A percentile compares a stretch with the other conserved stretches of the same genome.
These are phyloP conservation scores for Eutrigla gurnardus DNA, from an alignment of 2,797 vertebrate species.

Conservation along the genomic window DNA sequence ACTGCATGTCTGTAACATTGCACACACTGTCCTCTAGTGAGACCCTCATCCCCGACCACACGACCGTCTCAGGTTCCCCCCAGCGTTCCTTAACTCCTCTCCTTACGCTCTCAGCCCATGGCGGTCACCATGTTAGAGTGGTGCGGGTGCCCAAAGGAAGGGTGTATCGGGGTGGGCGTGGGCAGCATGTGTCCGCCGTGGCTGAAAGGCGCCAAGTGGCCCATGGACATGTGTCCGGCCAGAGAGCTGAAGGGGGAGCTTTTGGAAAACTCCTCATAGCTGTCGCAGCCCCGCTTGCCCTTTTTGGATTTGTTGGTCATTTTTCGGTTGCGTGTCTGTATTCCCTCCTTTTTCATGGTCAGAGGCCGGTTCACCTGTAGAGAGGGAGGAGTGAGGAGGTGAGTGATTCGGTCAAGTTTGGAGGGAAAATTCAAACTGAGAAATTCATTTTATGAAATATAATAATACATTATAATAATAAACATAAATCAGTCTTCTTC, in stretches of 20 bases:
- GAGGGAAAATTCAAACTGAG: neutral
- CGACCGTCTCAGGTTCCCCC: constrained; percentile 36
- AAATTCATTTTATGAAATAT: neutral
- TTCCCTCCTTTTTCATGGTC: constrained; percentile 99
- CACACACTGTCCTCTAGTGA: constrained; percentile 51
- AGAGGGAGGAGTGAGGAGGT: constrained; percentile 9
- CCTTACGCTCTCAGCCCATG: constrained; percentile 87
- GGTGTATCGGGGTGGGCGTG: constrained; percentile 94
- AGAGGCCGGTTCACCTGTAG: constrained; percentile 95
- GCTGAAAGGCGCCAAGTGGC: constrained; percentile 92
- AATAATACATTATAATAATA: neutral
- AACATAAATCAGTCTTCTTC: neutral
- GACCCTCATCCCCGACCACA: constrained; percentile 43
- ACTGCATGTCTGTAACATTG: constrained; percentile 55
- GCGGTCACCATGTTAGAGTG: constrained; percentile 97
- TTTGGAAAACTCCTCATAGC: constrained; percentile 94
- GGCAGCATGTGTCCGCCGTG: constrained; percentile 96
- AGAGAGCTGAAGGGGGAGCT: constrained; percentile 90
- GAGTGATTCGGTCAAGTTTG: constrained; percentile 5
- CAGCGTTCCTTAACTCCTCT: constrained; percentile 9
- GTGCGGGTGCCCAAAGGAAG: constrained; percentile 94
- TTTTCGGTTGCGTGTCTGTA: constrained; percentile 98
- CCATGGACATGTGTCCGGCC: constrained; percentile 92
- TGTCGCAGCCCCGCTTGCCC: constrained; percentile 88
- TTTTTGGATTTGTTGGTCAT: constrained; percentile 99